A percentile compares a stretch with the other conserved stretches of the same genome.
Conservation (phyloP, 2,113 vertebrate genomes). For the Pseudorhombus dupliciocellatus region DNA sequence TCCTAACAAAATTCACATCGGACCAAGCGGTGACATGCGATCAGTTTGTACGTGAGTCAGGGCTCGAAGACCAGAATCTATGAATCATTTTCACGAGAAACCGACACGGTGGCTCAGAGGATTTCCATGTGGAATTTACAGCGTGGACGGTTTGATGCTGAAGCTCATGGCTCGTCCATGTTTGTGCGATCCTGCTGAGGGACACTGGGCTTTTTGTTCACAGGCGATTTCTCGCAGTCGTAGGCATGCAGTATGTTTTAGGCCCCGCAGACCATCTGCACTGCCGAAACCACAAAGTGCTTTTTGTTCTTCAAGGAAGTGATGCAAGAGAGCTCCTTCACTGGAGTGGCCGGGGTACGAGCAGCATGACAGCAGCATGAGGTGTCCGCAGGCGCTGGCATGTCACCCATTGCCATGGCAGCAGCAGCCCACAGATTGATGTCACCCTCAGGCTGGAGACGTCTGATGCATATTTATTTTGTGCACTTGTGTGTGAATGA, state of each 20-base stretch:
- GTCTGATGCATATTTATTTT: background rate
- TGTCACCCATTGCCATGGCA: conserved; percentile 53
- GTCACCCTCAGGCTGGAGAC: conserved; percentile 25
- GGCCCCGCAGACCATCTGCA: conserved; percentile 47
- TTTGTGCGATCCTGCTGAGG: conserved; percentile 10
- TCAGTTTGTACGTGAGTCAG: conserved; percentile 35
- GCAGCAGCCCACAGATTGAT: conserved; percentile 36
- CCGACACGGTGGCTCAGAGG: conserved; percentile 15
- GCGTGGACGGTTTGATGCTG: conserved; percentile 4
- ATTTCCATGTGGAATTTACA: conserved; percentile 21
- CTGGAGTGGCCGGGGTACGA: conserved; percentile 20
- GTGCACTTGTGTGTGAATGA: background rate
- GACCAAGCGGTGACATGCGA: background rate
- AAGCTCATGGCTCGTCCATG: conserved; percentile 9
- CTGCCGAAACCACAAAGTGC: conserved; percentile 49
- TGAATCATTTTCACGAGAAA: conserved; percentile 51
- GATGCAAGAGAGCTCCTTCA: conserved; percentile 58
- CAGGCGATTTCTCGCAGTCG: conserved; percentile 23
- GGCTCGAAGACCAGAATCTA: conserved; percentile 20
- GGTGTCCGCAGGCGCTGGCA: conserved; percentile 32
- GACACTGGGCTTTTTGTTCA: conserved; percentile 68
- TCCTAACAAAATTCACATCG: background rate
- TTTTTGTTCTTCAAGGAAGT: conserved; percentile 71
- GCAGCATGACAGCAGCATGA: conserved; percentile 46
- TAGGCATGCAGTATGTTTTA: conserved; percentile 25